Percentiles rank a stretch among this genome's conserved stretches.
Conservation (phyloP, 2,888 invertebrate species). For the Troides helena region DNA sequence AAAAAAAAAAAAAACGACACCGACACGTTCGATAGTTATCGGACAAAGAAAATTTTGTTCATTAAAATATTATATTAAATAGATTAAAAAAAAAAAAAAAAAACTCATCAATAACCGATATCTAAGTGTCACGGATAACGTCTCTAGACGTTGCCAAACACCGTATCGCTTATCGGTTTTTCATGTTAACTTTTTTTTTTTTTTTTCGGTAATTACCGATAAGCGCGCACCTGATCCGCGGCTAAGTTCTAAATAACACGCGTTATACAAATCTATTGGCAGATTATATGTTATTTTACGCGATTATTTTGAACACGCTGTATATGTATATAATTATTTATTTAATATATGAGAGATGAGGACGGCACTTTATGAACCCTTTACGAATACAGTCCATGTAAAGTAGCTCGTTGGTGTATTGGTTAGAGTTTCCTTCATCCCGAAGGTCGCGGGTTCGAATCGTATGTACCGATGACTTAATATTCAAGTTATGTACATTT, state of each 20-base stretch:
- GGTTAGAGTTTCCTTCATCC: too few species aligned
- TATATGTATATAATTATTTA: too few species aligned
- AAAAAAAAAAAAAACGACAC: too few species aligned
- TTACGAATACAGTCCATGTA: too few species aligned
- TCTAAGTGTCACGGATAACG: conserved; percentile 20
- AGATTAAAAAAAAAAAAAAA: conserved; percentile 6
- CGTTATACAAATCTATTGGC: conserved; percentile 26
- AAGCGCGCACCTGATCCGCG: conserved; percentile 3
- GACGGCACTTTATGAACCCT: too few species aligned
- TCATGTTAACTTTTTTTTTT: not conserved
- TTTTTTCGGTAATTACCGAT: conserved; percentile 26
- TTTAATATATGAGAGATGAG: too few species aligned
- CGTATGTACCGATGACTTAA: too few species aligned
- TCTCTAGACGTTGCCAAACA: conserved; percentile 21
- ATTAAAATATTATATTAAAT: conserved; percentile 1
- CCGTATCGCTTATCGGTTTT: conserved; percentile 10
- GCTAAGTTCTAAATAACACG: conserved; percentile 22
- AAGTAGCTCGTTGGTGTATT: too few species aligned
- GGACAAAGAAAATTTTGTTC: not conserved
- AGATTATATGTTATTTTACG: conserved; percentile 15
- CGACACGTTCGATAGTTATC: not conserved
- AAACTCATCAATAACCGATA: conserved; percentile 20
- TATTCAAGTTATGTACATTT: too few species aligned
- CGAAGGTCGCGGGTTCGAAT: too few species aligned
- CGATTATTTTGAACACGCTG: conserved; percentile 6